phyloP scores from a whole-genome alignment of 1,140 invertebrate species.

The Hylaeus volcanicus region DNA sequence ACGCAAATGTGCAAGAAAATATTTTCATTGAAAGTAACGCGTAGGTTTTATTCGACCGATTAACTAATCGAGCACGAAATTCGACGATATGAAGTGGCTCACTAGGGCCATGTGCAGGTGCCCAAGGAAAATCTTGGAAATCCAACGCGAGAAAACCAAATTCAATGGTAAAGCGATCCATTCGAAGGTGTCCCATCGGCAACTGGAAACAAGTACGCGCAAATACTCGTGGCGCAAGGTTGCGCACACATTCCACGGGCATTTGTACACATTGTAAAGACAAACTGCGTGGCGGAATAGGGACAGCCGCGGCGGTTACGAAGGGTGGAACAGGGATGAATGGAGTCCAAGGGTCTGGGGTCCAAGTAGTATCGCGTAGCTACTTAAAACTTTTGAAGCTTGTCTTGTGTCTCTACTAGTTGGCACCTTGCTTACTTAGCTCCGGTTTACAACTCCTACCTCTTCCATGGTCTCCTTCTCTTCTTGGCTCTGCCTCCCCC shows the following conservation, averaged over 20 bases:
- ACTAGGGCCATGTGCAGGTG: no score
- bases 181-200: conserved; percentile 1
- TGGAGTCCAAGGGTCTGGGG: conserved; percentile 8
- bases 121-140: no score
- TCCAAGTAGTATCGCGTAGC: conserved; percentile 72
- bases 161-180: not conserved
- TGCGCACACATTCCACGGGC: not conserved
- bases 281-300: conserved; percentile 34
- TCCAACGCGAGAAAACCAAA: not conserved
- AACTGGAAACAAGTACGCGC: not conserved
- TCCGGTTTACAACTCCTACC: conserved; percentile 56
- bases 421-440: conserved; percentile 68
- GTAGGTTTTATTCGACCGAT: no score
- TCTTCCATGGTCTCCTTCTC: conserved; percentile 34
- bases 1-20: not conserved
- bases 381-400: conserved; percentile 78
- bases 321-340: conserved; percentile 6
- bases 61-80: no score
- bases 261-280: conserved; percentile 29
- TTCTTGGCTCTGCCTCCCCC: conserved; percentile 20
- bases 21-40: not conserved
- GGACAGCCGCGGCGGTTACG: conserved; percentile 38
- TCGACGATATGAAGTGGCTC: no score
- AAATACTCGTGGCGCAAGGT: not conserved
- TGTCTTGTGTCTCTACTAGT: conserved; percentile 72